Evolutionary conservation across 2,797 vertebrate genomes (phyloP).

Genomic region (Arctocebus calabarensis): DNA sequence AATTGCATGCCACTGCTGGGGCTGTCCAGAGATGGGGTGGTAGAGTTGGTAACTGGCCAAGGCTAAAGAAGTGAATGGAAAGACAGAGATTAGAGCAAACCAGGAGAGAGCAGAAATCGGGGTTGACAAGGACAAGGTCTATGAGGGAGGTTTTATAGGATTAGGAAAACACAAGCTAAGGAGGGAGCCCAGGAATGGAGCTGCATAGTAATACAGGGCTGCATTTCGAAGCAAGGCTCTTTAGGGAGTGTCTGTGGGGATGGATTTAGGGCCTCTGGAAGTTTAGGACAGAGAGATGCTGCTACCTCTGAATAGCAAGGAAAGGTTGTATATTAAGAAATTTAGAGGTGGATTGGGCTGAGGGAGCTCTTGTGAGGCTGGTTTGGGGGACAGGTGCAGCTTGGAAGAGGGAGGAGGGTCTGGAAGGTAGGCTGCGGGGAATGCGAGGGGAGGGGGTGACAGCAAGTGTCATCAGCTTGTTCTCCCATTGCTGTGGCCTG

Average conservation of each 20-base stretch:
- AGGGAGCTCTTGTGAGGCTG: neutral
- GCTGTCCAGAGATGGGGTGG: neutral
- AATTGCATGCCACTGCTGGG: accelerated
- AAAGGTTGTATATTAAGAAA: neutral
- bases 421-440: neutral
- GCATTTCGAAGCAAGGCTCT: neutral
- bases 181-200: neutral
- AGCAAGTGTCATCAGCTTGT: neutral
- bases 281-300: neutral
- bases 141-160: neutral
- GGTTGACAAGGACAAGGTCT: neutral
- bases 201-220: neutral
- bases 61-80: neutral
- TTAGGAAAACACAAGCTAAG: neutral
- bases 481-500: neutral
- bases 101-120: neutral
- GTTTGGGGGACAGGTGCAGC: neutral
- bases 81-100: neutral
- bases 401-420: neutral
- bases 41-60: neutral
- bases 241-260: neutral
- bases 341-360: neutral
- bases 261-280: neutral
- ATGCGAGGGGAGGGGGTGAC: neutral
- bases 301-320: neutral